These are phyloP conservation scores for Zonitis immaculata DNA, from an alignment of 2,888 invertebrate genomes.

Conservation along the genomic window DNA sequence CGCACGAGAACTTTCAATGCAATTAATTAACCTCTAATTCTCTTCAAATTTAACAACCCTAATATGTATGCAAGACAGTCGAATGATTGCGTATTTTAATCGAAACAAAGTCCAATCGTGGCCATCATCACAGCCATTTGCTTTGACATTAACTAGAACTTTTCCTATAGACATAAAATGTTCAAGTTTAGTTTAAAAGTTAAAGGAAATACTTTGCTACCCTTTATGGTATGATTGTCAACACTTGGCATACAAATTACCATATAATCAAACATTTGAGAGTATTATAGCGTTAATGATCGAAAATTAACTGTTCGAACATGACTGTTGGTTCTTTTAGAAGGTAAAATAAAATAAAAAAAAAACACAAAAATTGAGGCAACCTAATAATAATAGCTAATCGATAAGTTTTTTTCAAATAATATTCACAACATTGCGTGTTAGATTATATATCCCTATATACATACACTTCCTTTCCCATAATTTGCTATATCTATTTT, in stretches of 20 bases:
- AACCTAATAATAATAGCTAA: too few species aligned
- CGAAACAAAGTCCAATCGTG: not conserved
- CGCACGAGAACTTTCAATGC: not conserved
- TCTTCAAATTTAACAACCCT: too few species aligned
- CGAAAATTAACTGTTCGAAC: not conserved
- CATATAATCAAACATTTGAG: conserved; percentile 10
- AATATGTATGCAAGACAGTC: not conserved
- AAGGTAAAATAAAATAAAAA: too few species aligned
- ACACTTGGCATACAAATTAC: conserved; percentile 17
- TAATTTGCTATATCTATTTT: not conserved
- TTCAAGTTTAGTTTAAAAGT: conserved; percentile 27
- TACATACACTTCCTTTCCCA: not conserved
- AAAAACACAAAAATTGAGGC: too few species aligned
- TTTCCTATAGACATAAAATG: conserved; percentile 31
- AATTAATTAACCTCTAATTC: too few species aligned
- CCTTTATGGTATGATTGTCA: not conserved
- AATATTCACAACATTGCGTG: not conserved
- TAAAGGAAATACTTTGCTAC: not conserved
- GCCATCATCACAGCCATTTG: conserved; percentile 4
- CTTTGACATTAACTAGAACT: conserved; percentile 20
- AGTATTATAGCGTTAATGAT: conserved; percentile 11
- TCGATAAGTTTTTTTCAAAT: not conserved
- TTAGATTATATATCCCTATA: too few species aligned
- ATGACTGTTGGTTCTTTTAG: too few species aligned
- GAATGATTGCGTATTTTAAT: not conserved